These are phyloP conservation scores for Pterostichus niger DNA, from an alignment of 2,888 invertebrate genomes.

Conservation along the genomic window DNA sequence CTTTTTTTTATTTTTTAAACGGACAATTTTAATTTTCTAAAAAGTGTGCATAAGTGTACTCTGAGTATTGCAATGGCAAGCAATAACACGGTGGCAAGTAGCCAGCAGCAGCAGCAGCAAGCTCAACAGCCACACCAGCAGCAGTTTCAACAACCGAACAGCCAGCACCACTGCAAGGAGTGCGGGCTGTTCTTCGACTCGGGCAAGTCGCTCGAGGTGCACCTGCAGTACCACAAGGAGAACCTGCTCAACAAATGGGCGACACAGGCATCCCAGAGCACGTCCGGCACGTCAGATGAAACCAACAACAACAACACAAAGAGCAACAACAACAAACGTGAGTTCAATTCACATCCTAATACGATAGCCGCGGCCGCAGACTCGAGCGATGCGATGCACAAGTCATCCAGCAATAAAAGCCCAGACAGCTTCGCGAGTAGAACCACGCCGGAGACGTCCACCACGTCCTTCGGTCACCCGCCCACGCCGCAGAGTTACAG, in stretches of 20 bases:
- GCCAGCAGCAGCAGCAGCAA: slow-evolving; percentile 68
- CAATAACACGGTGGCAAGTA: slow-evolving; percentile 72
- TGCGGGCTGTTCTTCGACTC: slow-evolving; percentile 88
- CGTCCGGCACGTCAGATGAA: slow-evolving; percentile 75
- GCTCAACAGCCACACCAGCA: slow-evolving; percentile 77
- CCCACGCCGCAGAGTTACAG: slow-evolving; percentile 84
- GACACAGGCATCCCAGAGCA: slow-evolving; percentile 77
- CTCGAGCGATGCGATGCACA: slow-evolving; percentile 85
- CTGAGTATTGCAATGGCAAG: slow-evolving; percentile 74
- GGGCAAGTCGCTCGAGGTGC: slow-evolving; percentile 87
- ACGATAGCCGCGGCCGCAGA: slow-evolving; percentile 86
- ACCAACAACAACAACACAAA: slow-evolving; percentile 84
- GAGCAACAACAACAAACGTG: slow-evolving; percentile 78
- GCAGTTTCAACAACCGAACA: slow-evolving; percentile 78
- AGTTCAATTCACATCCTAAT: slow-evolving; percentile 78
- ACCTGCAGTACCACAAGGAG: slow-evolving; percentile 89
- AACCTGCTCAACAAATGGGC: slow-evolving; percentile 88
- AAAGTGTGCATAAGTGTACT: slow-evolving; percentile 56
- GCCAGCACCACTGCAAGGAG: slow-evolving; percentile 86
- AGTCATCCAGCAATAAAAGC: slow-evolving; percentile 79
- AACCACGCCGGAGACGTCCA: slow-evolving; percentile 79
- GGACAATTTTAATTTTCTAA: slow-evolving; percentile 61
- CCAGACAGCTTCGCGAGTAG: slow-evolving; percentile 81
- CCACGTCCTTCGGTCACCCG: slow-evolving; percentile 82
- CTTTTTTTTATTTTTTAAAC: slow-evolving; percentile 72